phyloP scores from a whole-genome alignment of 1,140 invertebrate genomes.

The Anastrepha obliqua region DNA sequence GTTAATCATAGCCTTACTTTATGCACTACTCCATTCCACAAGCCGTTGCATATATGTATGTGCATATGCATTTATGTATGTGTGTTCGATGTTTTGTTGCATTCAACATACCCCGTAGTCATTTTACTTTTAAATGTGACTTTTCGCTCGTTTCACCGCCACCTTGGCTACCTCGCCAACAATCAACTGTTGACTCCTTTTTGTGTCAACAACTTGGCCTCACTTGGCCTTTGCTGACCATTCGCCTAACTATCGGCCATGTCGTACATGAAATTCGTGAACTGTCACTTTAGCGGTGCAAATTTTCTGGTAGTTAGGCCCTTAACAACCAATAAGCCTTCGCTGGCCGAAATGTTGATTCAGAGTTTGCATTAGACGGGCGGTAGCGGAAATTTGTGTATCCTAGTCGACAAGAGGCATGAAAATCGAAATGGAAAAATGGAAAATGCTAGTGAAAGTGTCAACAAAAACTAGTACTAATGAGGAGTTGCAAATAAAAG shows the following conservation, averaged over 20 bases:
- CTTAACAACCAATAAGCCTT: neutral
- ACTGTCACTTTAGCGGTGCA: conserved; percentile 29
- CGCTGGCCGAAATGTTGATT: no score
- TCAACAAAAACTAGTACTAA: neutral
- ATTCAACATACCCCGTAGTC: neutral
- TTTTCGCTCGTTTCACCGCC: neutral
- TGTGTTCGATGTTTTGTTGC: neutral
- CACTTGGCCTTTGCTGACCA: conserved; percentile 36
- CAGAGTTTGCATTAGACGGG: no score
- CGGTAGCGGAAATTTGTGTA: no score
- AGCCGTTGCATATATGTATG: neutral
- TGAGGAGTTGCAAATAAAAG: neutral
- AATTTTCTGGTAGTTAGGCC: conserved; percentile 36
- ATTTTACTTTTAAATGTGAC: neutral
- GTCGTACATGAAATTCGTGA: conserved; percentile 49
- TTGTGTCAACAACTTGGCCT: conserved; percentile 46
- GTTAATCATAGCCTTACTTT: no score
- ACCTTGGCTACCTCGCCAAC: neutral
- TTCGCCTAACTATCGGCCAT: conserved; percentile 30
- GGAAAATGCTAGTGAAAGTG: conserved; percentile 46
- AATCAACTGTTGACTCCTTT: neutral
- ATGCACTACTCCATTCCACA: no score
- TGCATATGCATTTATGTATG: neutral
- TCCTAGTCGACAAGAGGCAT: neutral
- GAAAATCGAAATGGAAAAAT: conserved; percentile 12